phyloP scores from a whole-genome alignment of 2,888 invertebrate genomes.

The Heliconius erato region DNA sequence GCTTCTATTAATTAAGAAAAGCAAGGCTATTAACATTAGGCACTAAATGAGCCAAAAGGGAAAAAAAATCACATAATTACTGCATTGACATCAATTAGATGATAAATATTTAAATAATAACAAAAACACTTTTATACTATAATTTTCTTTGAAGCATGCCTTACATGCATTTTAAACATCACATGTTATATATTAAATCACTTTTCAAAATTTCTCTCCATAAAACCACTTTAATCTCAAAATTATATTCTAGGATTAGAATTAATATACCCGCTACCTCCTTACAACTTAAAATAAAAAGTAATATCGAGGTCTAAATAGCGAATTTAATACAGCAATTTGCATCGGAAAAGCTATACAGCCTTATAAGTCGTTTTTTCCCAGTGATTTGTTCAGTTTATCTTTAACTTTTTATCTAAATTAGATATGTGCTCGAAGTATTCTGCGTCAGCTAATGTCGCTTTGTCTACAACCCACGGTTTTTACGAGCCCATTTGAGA shows the following conservation, averaged over 20 bases:
- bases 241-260: background rate
- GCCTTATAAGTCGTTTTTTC: conserved; percentile 74
- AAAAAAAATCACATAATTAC: too few relatives aligned
- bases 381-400: conserved; percentile 82
- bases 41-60: too few relatives aligned
- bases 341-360: conserved; percentile 83
- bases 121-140: too few relatives aligned
- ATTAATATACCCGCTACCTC: conserved; percentile 38
- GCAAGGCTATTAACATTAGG: too few relatives aligned
- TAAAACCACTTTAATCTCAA: background rate
- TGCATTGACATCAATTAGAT: too few relatives aligned
- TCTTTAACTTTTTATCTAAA: conserved; percentile 80
- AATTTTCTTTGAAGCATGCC: too few relatives aligned
- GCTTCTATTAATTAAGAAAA: too few relatives aligned
- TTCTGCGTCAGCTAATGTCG: conserved; percentile 57
- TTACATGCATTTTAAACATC: too few relatives aligned
- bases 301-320: conserved; percentile 81
- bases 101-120: too few relatives aligned
- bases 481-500: conserved; percentile 52
- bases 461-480: conserved; percentile 59
- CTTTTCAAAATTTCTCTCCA: too few relatives aligned
- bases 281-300: conserved; percentile 58
- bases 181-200: too few relatives aligned
- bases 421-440: conserved; percentile 68
- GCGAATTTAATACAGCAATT: conserved; percentile 85